A percentile compares a stretch with the other conserved stretches of the same genome.
phyloP scores from a whole-genome alignment of 1,140 invertebrate species.

The Pogonognathellus flavescens region DNA sequence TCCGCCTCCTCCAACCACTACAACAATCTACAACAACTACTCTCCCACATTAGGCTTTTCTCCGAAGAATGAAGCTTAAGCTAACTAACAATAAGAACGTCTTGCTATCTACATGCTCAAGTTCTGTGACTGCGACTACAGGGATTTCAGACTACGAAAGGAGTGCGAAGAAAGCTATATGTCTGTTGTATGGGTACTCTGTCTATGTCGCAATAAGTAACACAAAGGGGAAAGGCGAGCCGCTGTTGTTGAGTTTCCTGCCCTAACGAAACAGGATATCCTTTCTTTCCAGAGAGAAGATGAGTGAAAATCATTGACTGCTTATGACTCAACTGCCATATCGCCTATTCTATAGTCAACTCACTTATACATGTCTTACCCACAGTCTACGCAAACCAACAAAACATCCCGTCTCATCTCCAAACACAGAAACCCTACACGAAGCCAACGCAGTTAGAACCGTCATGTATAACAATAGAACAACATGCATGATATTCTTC shows the following conservation, averaged over 20 bases:
- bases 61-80: background rate
- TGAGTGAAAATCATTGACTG: slow-evolving; percentile 49
- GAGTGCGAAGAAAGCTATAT: background rate
- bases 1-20: too few relatives aligned
- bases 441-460: background rate
- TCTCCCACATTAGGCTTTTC: background rate
- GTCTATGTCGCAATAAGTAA: slow-evolving; percentile 45
- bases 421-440: background rate
- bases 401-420: slow-evolving; percentile 8
- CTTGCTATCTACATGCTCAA: slow-evolving; percentile 23
- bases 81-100: slow-evolving; percentile 35
- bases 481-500: too few relatives aligned
- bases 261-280: slow-evolving; percentile 36
- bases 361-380: slow-evolving; percentile 4
- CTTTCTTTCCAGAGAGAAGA: slow-evolving; percentile 27
- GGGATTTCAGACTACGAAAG: slow-evolving; percentile 2
- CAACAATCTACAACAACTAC: background rate
- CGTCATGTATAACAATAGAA: too few relatives aligned
- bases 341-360: background rate
- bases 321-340: slow-evolving; percentile 39
- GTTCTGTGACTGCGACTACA: slow-evolving; percentile 14
- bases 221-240: slow-evolving; percentile 44
- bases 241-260: slow-evolving; percentile 47
- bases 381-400: background rate
- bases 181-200: slow-evolving; percentile 10